Conservation (phyloP, 2,113 vertebrate genomes). For the Narcine bancroftii region DNA sequence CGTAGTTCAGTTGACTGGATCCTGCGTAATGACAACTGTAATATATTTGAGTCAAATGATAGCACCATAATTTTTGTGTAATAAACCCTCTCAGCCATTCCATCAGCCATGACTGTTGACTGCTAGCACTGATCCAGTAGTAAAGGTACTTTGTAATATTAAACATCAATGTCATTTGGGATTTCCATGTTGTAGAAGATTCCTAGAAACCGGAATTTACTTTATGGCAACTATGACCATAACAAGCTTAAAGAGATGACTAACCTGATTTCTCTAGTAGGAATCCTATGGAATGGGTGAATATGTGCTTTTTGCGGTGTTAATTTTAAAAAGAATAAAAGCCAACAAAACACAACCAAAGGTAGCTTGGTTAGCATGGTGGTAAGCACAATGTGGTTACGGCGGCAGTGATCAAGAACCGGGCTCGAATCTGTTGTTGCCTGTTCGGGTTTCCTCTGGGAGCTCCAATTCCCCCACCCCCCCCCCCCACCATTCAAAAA, state of each 20-base stretch:
- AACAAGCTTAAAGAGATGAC: neutral
- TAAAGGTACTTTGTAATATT: neutral
- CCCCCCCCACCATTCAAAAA: too few species aligned
- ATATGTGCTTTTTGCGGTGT: neutral
- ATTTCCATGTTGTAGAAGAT: neutral
- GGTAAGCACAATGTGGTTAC: too few species aligned
- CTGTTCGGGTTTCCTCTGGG: too few species aligned
- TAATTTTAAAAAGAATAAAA: neutral
- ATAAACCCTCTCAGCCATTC: constrained; percentile 16
- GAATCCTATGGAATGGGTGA: neutral
- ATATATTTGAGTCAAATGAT: neutral
- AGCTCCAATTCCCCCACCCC: too few species aligned
- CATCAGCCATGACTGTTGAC: neutral
- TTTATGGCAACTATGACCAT: neutral
- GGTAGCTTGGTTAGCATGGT: too few species aligned
- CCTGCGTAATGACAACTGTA: neutral
- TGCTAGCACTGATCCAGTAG: neutral
- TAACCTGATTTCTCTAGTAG: neutral
- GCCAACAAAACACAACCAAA: too few species aligned
- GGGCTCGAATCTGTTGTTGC: too few species aligned
- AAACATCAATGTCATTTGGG: neutral
- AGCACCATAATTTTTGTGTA: neutral
- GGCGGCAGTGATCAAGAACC: too few species aligned
- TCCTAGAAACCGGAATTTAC: neutral
- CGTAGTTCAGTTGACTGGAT: neutral